Percentiles rank a stretch among this genome's conserved stretches.
These are phyloP conservation scores for Adineta ricciae DNA, from an alignment of 2,888 invertebrate species.

Conservation along the genomic window DNA sequence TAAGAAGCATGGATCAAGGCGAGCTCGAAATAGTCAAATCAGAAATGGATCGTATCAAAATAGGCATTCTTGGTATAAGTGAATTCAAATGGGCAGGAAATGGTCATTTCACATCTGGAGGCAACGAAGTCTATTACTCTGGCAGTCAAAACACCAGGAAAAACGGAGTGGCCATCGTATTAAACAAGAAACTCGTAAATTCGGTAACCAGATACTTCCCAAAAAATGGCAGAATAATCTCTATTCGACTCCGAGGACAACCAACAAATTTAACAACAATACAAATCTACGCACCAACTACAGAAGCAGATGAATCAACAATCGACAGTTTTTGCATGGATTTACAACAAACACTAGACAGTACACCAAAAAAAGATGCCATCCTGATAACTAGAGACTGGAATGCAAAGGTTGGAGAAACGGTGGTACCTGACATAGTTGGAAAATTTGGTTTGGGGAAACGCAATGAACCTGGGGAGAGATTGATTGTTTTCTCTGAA, in stretches of 20 bases:
- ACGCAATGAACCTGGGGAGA: neutral
- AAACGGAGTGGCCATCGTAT: no score
- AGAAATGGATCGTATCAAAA: conserved; percentile 5
- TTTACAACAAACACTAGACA: conserved; percentile 6
- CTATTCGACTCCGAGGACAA: neutral
- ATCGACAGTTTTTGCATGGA: neutral
- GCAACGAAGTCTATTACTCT: conserved; percentile 7
- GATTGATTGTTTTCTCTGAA: neutral
- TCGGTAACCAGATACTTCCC: no score
- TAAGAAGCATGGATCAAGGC: conserved; percentile 19
- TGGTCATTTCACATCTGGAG: neutral
- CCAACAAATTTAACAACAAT: conserved; percentile 22
- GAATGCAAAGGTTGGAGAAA: conserved; percentile 20
- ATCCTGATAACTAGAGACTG: conserved; percentile 21
- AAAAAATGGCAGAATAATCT: neutral
- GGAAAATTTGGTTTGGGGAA: conserved; percentile 8
- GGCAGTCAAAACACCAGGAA: neutral
- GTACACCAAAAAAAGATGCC: no score
- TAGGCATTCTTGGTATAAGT: conserved; percentile 13
- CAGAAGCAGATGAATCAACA: conserved; percentile 21
- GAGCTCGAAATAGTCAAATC: neutral
- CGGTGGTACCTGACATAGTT: neutral
- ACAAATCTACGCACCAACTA: conserved; percentile 18
- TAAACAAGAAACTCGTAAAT: no score
- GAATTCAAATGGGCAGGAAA: conserved; percentile 21